Percentiles rank a stretch among this genome's conserved stretches.
These are phyloP conservation scores for Elanus axillaris DNA, from an alignment of 2,113 vertebrate genomes.

Conservation along the genomic window DNA sequence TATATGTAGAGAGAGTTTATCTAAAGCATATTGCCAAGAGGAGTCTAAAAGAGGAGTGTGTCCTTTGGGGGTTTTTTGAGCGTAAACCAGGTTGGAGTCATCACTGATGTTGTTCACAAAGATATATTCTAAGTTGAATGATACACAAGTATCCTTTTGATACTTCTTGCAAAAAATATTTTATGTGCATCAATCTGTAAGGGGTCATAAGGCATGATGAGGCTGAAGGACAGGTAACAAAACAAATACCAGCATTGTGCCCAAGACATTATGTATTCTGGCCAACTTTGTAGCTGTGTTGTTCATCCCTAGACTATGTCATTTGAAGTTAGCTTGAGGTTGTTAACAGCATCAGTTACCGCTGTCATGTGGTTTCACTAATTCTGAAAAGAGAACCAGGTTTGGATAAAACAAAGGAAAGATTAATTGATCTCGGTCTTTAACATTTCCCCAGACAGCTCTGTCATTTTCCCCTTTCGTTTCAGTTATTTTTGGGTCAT, in stretches of 20 bases:
- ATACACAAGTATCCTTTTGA: background rate
- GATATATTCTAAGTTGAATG: background rate
- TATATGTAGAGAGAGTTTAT: background rate
- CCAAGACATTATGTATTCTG: background rate
- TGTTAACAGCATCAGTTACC: background rate
- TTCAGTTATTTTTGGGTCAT: background rate
- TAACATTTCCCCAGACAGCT: background rate
- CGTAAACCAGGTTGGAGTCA: background rate
- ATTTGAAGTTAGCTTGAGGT: background rate
- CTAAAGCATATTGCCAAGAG: background rate
- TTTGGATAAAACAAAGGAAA: background rate
- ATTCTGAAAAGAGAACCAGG: background rate
- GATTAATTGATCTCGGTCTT: background rate
- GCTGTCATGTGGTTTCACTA: background rate
- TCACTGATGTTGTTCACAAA: background rate
- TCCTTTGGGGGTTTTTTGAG: background rate
- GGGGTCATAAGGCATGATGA: background rate
- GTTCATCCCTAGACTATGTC: background rate
- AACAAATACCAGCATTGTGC: background rate
- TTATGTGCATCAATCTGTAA: rapidly evolving
- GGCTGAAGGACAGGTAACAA: background rate
- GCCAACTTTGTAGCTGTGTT: background rate
- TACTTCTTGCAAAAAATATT: background rate
- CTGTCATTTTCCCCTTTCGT: background rate
- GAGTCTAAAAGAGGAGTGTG: background rate